Evolutionary conservation across 1,140 invertebrate species (phyloP), one percentile per base, ranked within the genome.

Genomic region (Hylaeus volcanicus): DNA sequence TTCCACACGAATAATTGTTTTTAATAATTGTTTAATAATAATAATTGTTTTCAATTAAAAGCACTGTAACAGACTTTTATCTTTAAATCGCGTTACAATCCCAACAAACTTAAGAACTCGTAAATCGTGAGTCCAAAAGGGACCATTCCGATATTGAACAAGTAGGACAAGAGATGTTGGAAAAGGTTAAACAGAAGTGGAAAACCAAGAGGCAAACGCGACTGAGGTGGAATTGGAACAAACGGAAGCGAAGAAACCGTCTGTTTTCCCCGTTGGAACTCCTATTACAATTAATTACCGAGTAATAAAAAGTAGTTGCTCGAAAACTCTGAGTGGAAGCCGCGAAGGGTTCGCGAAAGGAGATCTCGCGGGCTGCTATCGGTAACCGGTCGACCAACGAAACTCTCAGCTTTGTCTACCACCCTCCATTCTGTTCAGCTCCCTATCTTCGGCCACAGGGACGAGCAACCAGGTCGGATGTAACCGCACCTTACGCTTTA

Each of bases 221-320:
- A 60, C 9, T 39, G 58, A 37, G n/a, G 83, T 74, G 75, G 69
- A 80, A 74, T 74, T 56, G 39, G 63, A 75, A 65, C 58, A 51
- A 74, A 83, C 77, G 79, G 55, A 71, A 66, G 51, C 84, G 51
- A 48, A 53, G 71, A 37, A 66, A 75, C 61, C 74, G 41, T 41
- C 51, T 71, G 53, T 74, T 85, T 81, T 80, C 75, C 70, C 70
- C 69, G 69, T 61, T 77, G 82, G 53, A 84, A 77, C 72, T 73
- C 79, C 75, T 56, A 83, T 86, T 84, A 84, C 82, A 85, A 87
- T 88, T 87, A 87, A 88, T 88, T 85, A 88, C 70, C 60, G 73
- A 61, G 53, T 74, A 79, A 88, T 76, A 88, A 85, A 88, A 84
- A 79, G 74, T 77, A 74, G 84, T 66, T 69, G 63, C 45, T 77